A percentile compares a stretch with the other conserved stretches of the same genome.
Evolutionary conservation across 2,797 vertebrate species (phyloP).

Genomic region (Hipposideros larvatus): DNA sequence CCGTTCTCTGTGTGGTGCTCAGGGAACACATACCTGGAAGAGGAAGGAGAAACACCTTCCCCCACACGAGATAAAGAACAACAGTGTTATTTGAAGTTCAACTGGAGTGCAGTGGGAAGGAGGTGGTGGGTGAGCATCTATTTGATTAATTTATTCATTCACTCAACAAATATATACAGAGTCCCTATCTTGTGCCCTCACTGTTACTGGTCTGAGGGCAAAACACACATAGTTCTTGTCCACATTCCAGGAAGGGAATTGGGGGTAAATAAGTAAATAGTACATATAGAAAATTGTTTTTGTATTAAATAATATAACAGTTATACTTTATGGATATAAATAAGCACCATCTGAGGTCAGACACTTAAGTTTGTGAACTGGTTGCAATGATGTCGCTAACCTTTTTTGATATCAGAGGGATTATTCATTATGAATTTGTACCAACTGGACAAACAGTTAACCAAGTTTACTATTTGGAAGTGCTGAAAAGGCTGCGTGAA

Average conservation of each 20-base stretch:
- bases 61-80: not conserved
- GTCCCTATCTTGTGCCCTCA: not conserved
- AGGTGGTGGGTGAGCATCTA: not conserved
- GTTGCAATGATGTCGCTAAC: too few species aligned
- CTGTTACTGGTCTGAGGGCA: not conserved
- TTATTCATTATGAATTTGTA: too few species aligned
- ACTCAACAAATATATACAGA: not conserved
- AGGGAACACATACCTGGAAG: not conserved
- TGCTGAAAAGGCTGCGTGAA: too few species aligned
- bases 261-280: not conserved
- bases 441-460: too few species aligned
- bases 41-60: not conserved
- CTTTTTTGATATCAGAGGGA: too few species aligned
- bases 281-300: not conserved
- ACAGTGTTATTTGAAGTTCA: not conserved
- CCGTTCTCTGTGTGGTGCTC: not conserved
- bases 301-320: not conserved
- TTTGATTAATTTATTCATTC: not conserved
- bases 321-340: not conserved
- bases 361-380: too few species aligned
- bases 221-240: not conserved
- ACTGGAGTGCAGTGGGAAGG: not conserved
- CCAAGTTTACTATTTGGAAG: too few species aligned
- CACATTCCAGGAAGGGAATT: not conserved
- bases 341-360: not conserved